These are phyloP conservation scores for Cyanistes caeruleus DNA, from an alignment of 2,113 vertebrate genomes.

Conservation along the genomic window DNA sequence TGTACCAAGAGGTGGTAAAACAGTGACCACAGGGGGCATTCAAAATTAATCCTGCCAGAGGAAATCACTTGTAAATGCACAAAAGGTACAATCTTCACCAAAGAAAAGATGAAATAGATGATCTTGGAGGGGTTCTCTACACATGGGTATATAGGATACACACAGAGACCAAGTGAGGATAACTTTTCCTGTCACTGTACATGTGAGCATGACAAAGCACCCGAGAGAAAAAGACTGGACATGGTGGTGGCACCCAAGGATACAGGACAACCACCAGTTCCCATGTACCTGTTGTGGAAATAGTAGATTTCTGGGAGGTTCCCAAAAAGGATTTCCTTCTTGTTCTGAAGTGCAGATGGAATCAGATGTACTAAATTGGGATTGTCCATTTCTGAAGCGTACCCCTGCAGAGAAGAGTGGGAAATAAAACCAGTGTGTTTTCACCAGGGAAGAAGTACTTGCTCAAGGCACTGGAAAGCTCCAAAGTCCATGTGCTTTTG, in stretches of 20 bases:
- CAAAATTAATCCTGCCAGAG: background rate
- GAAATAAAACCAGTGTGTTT: background rate
- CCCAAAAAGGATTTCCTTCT: constrained; percentile 91
- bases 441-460: background rate
- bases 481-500: background rate
- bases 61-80: background rate
- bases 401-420: constrained; percentile 79
- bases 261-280: background rate
- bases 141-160: background rate
- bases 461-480: background rate
- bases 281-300: constrained; percentile 88
- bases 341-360: constrained; percentile 86
- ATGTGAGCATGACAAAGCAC: background rate
- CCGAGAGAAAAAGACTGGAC: background rate
- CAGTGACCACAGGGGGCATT: background rate
- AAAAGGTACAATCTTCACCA: background rate
- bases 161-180: background rate
- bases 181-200: background rate
- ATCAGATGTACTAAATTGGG: constrained; percentile 87
- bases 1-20: background rate
- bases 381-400: constrained; percentile 89
- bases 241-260: background rate
- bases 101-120: background rate
- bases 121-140: background rate
- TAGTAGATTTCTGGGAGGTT: constrained; percentile 92